Percentiles rank a stretch among this genome's conserved stretches.
Conservation (phyloP, 2,797 vertebrate species). For the Helarctos malayanus region DNA sequence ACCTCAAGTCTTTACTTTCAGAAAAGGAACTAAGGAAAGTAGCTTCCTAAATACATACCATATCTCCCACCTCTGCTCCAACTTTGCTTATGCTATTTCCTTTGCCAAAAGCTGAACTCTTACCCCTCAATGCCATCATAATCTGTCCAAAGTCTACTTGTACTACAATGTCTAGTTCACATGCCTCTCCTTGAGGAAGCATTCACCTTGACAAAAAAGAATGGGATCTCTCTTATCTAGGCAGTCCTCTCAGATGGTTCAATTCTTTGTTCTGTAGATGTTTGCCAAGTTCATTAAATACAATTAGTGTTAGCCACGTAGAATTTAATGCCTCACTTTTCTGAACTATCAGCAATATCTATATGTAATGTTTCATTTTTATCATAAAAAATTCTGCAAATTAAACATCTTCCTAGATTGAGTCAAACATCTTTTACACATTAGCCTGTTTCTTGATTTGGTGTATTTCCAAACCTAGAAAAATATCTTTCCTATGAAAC, state of each 20-base stretch:
- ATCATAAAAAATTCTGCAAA: constrained; percentile 48
- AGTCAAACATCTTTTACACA: constrained; percentile 54
- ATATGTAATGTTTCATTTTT: constrained; percentile 36
- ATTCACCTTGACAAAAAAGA: constrained; percentile 15
- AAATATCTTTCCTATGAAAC: constrained; percentile 62
- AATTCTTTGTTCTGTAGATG: background rate
- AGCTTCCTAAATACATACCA: background rate
- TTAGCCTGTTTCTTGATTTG: constrained; percentile 59
- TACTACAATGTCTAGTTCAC: background rate
- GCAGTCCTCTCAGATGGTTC: background rate
- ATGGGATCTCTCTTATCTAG: background rate
- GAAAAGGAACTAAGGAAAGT: background rate
- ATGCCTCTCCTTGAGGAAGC: background rate
- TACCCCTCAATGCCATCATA: background rate
- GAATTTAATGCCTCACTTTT: constrained; percentile 57
- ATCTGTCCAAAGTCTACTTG: background rate
- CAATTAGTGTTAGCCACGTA: background rate
- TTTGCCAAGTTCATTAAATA: constrained; percentile 23
- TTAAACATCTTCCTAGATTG: constrained; percentile 21
- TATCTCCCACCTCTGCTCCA: background rate
- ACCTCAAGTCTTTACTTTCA: constrained; percentile 1
- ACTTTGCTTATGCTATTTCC: background rate
- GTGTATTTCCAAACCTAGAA: constrained; percentile 58
- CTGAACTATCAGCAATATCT: constrained; percentile 3
- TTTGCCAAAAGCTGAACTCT: constrained; percentile 32